These are phyloP conservation scores for Siphamia tubifer DNA, from an alignment of 2,113 vertebrate genomes.

Conservation along the genomic window DNA sequence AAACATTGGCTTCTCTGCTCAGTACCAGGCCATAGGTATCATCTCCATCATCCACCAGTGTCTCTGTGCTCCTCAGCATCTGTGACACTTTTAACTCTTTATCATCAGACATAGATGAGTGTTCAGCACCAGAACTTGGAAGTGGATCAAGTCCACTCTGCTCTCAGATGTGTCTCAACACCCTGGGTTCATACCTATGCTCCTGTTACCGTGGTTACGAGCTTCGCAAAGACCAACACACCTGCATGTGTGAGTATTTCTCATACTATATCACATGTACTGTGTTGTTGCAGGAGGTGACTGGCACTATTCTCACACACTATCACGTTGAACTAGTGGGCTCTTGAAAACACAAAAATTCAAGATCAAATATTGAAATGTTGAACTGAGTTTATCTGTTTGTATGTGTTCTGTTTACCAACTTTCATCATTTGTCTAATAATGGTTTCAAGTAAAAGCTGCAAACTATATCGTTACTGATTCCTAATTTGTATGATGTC, in stretches of 20 bases:
- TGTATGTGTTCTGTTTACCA: no score
- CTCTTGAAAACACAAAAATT: no score
- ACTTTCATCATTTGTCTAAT: no score
- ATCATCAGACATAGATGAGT: constrained; percentile 76
- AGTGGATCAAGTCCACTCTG: constrained; percentile 74
- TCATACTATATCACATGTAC: neutral
- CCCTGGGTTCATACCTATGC: constrained; percentile 88
- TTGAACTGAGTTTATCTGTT: no score
- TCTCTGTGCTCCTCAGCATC: neutral
- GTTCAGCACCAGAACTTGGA: constrained; percentile 38
- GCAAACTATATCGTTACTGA: no score
- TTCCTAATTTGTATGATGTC: no score
- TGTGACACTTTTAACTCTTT: neutral
- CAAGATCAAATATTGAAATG: no score
- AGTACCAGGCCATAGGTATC: constrained; percentile 88
- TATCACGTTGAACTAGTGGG: no score
- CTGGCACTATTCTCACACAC: no score
- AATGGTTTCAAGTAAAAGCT: no score
- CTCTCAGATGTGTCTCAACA: constrained; percentile 92
- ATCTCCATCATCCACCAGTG: neutral
- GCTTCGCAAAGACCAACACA: constrained; percentile 81
- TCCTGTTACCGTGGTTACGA: constrained; percentile 86
- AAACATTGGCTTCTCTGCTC: constrained; percentile 85
- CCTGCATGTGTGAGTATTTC: constrained; percentile 83
- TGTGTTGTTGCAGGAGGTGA: no score